A percentile compares a stretch with the other conserved stretches of the same genome.
Conservation (phyloP, 2,113 vertebrate genomes). For the Nesogale talazaci region DNA sequence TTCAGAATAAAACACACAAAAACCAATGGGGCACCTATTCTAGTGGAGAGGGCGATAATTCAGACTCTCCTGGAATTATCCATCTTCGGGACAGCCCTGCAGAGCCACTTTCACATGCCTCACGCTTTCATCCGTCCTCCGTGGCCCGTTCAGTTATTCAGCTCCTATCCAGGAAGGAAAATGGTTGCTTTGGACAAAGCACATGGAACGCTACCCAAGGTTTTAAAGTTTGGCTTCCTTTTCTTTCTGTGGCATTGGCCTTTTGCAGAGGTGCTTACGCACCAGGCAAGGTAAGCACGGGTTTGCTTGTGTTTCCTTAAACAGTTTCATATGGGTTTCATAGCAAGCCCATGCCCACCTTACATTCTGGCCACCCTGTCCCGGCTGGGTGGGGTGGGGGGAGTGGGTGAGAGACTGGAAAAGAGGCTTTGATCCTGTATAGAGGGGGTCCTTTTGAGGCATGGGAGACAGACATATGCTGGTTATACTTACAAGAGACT, state of each 20-base stretch:
- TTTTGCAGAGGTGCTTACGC: background rate
- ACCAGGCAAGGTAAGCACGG: too few species aligned
- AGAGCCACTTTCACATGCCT: background rate
- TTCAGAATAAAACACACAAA: slow-evolving; percentile 10
- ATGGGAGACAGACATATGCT: too few species aligned
- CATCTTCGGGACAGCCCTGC: too few species aligned
- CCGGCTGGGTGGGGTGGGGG: too few species aligned
- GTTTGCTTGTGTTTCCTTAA: too few species aligned
- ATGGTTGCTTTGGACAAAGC: background rate
- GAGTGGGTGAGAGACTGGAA: too few species aligned
- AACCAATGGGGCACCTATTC: background rate
- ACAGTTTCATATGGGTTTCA: too few species aligned
- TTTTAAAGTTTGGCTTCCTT: background rate
- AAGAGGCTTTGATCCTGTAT: too few species aligned
- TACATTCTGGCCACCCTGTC: too few species aligned
- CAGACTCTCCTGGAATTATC: background rate
- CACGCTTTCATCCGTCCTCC: background rate
- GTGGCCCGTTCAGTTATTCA: background rate
- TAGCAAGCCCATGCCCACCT: too few species aligned
- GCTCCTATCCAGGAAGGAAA: background rate
- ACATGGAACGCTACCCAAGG: background rate
- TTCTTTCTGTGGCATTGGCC: background rate
- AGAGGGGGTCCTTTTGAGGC: too few species aligned
- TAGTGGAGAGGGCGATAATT: background rate
- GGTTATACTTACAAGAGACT: too few species aligned